Base-by-base conservation (phyloP, 2,888 invertebrate genomes). In the Eilema sororculum region DNA sequence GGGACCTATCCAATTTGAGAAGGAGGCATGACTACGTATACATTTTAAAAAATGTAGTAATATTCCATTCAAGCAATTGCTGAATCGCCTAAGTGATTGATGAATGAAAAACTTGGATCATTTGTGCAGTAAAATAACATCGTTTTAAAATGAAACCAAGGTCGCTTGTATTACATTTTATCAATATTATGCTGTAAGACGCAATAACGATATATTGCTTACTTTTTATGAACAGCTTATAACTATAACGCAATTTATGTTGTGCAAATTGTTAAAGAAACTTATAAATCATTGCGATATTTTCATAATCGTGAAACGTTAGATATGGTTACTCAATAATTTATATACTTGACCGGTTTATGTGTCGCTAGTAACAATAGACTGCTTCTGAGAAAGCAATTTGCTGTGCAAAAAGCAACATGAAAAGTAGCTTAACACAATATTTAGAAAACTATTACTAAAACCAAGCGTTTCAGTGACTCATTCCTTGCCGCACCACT, bases 311-410 rank as follows among this genome's bases (percentile, higher is more conserved):
- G 62, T 65, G 37, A 74, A 64, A 24, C 28, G 24, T 13, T 58
- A 52, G 60, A 68, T 28, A 70, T 37, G 60, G 16, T 76, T 74
- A 59, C 46, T 74, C 68, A 79, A 78, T 71, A 68, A 58, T 67
- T 56, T 6, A 52, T 2, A 64, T 78, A 70, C 75, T 76, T 74
- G 78, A 79, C 74, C 76, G 71, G 60, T 72, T 73, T 75, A 69
- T 68, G 56, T 65, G 63, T 61, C 59, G 75, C 67, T 75, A 62
- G 61, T 56, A 65, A 67, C 41, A n/a, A 65, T 25, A 10, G 25
- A 8, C 10, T 28, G 6, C n/a, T 52, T n/a, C 52, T 52, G n/a
- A 5, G 52, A 52, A 52, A n/a, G 8, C n/a, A 52, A 28, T 20
- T n/a, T 20, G 46, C 4, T 46, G 5, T 46, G 46, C 46, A 41